These are phyloP conservation scores for Plusia festucae DNA, from an alignment of 2,888 invertebrate species.

Conservation along the genomic window DNA sequence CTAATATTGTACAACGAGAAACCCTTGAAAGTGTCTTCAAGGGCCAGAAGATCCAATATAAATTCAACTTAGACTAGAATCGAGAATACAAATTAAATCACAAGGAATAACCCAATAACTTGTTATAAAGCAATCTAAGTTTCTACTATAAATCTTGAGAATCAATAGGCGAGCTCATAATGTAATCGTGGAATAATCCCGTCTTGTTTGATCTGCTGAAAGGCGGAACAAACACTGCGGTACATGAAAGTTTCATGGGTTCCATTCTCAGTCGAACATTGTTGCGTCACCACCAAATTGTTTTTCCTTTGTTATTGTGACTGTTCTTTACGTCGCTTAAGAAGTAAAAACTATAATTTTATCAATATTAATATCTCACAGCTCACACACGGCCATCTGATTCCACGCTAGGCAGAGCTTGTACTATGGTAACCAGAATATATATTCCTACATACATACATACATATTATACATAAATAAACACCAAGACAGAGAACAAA, in stretches of 20 bases:
- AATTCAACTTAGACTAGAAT: neutral
- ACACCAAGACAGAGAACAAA: too few species aligned
- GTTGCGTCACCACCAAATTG: neutral
- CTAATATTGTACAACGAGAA: too few species aligned
- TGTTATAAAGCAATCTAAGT: conserved; percentile 1
- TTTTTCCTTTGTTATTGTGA: neutral
- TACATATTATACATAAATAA: too few species aligned
- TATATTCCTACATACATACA: too few species aligned
- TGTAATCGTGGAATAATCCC: conserved; percentile 6
- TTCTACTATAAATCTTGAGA: neutral
- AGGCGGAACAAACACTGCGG: conserved; percentile 17
- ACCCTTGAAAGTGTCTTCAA: neutral
- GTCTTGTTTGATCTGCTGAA: conserved; percentile 21
- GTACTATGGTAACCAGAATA: too few species aligned
- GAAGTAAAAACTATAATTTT: too few species aligned
- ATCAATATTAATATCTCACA: too few species aligned
- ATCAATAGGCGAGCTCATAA: neutral
- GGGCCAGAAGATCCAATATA: neutral
- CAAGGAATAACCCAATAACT: neutral
- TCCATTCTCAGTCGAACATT: neutral
- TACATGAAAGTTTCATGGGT: conserved; percentile 4
- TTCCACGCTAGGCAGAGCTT: too few species aligned
- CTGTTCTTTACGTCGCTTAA: neutral
- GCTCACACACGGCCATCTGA: too few species aligned
- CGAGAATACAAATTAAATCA: neutral